Conservation (phyloP, 2,888 invertebrate genomes). For the Plagiodera versicolora region DNA sequence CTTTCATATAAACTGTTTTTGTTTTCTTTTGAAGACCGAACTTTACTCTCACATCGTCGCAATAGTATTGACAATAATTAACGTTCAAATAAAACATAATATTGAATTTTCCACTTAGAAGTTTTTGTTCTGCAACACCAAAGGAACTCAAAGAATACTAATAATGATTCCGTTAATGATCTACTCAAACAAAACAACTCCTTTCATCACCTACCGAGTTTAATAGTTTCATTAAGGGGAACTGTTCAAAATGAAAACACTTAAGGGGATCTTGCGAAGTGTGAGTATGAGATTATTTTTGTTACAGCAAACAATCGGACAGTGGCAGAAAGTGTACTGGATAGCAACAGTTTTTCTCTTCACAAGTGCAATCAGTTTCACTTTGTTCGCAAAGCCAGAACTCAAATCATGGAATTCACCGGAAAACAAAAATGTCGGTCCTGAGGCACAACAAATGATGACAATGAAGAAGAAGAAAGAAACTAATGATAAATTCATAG, state of each 20-base stretch:
- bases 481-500: neutral
- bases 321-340: slow-evolving; percentile 66
- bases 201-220: no score
- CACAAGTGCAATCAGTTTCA: slow-evolving; percentile 58
- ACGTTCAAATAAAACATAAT: no score
- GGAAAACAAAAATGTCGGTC: slow-evolving; percentile 19
- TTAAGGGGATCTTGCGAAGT: neutral
- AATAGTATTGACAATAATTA: no score
- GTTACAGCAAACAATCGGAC: slow-evolving; percentile 61
- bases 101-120: no score
- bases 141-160: no score
- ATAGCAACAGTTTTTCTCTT: slow-evolving; percentile 59
- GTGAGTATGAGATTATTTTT: slow-evolving; percentile 21
- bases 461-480: slow-evolving; percentile 16
- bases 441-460: slow-evolving; percentile 28
- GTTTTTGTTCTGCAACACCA: no score
- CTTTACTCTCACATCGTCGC: no score
- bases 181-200: no score
- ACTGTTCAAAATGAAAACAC: neutral
- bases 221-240: neutral
- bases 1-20: no score
- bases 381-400: slow-evolving; percentile 60
- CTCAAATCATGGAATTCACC: slow-evolving; percentile 63
- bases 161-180: no score
- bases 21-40: no score